These are phyloP conservation scores for Calliscelio sp. DNA, from an alignment of 2,888 invertebrate genomes.

Conservation along the genomic window DNA sequence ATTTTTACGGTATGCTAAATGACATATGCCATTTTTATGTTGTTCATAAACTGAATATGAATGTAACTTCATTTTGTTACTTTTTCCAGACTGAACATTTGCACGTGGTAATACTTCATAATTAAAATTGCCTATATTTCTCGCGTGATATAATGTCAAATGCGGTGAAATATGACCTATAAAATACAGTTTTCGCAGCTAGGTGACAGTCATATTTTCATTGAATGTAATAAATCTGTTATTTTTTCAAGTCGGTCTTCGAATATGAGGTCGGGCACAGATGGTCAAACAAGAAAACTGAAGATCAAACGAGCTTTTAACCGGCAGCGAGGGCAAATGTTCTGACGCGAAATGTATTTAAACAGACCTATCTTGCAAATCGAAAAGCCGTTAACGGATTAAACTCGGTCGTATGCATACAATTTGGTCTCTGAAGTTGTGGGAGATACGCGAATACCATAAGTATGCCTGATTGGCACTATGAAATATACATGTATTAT, in stretches of 20 bases:
- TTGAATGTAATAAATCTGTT: not conserved
- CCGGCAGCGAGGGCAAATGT: constrained; percentile 9
- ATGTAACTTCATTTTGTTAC: no score
- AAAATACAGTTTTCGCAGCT: constrained; percentile 8
- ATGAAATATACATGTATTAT: not conserved
- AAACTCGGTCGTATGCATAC: constrained; percentile 31
- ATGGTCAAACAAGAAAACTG: constrained; percentile 42
- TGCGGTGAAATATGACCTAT: constrained; percentile 3
- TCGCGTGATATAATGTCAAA: not conserved
- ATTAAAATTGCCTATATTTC: constrained; percentile 1
- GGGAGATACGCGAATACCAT: constrained; percentile 30
- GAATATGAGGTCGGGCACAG: constrained; percentile 9
- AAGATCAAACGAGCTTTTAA: constrained; percentile 46
- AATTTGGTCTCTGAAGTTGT: constrained; percentile 16
- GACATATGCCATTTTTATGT: no score
- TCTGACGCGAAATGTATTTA: constrained; percentile 36
- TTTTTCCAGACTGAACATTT: no score
- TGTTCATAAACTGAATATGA: no score
- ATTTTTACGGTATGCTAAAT: no score
- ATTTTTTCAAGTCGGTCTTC: constrained; percentile 3
- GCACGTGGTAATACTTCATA: constrained; percentile 4
- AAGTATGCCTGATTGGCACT: constrained; percentile 34
- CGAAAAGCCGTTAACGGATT: constrained; percentile 46
- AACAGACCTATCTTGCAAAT: constrained; percentile 38
- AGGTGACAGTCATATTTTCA: constrained; percentile 18